Evolutionary conservation across 2,797 vertebrate genomes (phyloP).

Genomic region (Gallinago stenura): DNA sequence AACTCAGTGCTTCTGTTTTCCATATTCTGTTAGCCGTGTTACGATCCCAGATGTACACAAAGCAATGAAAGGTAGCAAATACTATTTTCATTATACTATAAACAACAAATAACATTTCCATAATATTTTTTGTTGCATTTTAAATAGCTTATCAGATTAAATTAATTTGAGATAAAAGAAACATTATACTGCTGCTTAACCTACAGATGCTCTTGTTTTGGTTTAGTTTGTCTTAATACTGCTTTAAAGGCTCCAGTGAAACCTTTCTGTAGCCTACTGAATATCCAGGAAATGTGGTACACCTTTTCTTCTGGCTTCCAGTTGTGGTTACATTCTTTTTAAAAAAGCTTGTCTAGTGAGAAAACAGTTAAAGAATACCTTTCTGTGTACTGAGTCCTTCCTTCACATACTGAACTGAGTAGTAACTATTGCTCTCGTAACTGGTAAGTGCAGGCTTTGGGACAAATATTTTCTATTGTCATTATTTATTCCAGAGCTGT

Average conservation of each 20-base stretch:
- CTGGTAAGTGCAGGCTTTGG: not conserved
- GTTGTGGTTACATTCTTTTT: not conserved
- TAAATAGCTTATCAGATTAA: not conserved
- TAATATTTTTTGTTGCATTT: not conserved
- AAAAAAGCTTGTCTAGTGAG: not conserved
- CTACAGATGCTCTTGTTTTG: not conserved
- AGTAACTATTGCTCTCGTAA: not conserved
- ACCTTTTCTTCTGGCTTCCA: not conserved
- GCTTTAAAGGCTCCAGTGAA: not conserved
- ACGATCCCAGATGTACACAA: not conserved
- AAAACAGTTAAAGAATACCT: not conserved
- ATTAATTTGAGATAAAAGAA: not conserved
- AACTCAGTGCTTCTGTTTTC: not conserved
- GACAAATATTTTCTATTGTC: not conserved
- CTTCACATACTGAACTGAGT: fast-evolving
- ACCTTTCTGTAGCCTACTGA: not conserved
- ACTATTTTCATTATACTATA: not conserved
- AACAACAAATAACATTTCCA: not conserved
- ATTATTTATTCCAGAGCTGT: not conserved
- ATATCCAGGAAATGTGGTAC: not conserved
- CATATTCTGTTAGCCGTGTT: not conserved
- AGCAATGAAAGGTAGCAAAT: not conserved
- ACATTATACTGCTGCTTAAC: not conserved
- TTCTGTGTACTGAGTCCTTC: not conserved
- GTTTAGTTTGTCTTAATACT: not conserved